Percentiles rank a stretch among this genome's conserved stretches.
These are phyloP conservation scores for Agelas oroides DNA, from an alignment of 37 sponge, comb jelly and placozoan genomes.

Conservation along the genomic window DNA sequence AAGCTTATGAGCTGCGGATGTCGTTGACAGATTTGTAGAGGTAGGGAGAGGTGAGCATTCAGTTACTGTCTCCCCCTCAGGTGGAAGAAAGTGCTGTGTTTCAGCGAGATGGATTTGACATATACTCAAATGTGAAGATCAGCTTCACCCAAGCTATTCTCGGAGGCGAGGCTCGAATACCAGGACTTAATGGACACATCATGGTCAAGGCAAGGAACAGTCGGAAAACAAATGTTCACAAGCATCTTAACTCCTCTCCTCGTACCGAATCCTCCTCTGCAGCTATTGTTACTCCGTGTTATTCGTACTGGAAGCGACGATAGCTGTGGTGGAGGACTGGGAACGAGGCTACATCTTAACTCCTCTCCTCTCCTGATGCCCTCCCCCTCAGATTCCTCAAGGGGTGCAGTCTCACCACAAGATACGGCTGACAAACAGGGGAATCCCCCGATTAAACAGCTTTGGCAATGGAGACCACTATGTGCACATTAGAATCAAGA, in stretches of 20 bases:
- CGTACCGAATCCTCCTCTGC: too few relatives aligned
- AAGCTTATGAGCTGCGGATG: too few relatives aligned
- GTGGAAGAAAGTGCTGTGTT: constrained; percentile 71
- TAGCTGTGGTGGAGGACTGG: too few relatives aligned
- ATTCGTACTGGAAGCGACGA: too few relatives aligned
- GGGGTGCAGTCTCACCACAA: constrained; percentile 90
- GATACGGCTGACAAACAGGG: constrained; percentile 77
- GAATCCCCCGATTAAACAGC: constrained; percentile 81
- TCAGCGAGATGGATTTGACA: constrained; percentile 83
- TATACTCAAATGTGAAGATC: constrained; percentile 77
- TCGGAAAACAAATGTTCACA: not conserved
- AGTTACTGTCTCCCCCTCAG: too few relatives aligned
- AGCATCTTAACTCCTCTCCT: not conserved
- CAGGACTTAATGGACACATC: constrained; percentile 83
- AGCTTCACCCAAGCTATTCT: constrained; percentile 89
- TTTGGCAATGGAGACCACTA: constrained; percentile 92
- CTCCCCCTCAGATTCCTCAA: constrained; percentile 73
- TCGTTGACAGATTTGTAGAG: too few relatives aligned
- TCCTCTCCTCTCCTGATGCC: too few relatives aligned
- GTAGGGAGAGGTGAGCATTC: too few relatives aligned
- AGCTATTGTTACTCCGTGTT: too few relatives aligned
- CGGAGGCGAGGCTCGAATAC: constrained; percentile 80
- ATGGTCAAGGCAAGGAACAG: constrained; percentile 71
- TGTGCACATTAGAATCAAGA: constrained; percentile 85
- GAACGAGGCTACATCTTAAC: too few relatives aligned